Evolutionary conservation across 2,797 vertebrate species (phyloP).

Genomic region (Falco concolor): DNA sequence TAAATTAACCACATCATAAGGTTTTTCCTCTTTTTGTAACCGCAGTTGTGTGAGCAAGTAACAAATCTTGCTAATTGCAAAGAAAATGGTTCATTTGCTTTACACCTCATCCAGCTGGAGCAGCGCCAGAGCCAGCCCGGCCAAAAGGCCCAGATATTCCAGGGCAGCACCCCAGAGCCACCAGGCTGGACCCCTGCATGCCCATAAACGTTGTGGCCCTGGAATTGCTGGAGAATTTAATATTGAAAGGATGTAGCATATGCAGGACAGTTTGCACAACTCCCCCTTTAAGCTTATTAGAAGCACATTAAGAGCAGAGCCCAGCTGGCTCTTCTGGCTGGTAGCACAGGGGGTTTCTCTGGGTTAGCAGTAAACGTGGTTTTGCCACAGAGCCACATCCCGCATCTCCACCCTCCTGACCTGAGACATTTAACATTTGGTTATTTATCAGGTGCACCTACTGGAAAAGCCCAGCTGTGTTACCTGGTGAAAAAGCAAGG

Average conservation of each 20-base stretch:
- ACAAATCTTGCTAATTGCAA: conserved; percentile 23
- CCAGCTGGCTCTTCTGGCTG: conserved; percentile 20
- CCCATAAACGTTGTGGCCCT: accelerated
- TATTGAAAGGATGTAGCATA: neutral
- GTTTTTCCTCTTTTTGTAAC: neutral
- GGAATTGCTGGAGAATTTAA: neutral
- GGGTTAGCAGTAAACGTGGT: neutral
- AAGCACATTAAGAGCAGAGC: neutral
- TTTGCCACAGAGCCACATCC: neutral
- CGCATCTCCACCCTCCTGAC: neutral
- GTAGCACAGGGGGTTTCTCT: neutral
- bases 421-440: neutral
- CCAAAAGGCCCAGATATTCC: neutral
- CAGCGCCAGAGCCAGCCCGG: neutral
- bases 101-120: neutral
- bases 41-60: neutral
- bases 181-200: neutral
- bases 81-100: neutral
- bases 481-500: neutral
- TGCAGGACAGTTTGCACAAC: neutral
- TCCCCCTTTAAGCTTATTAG: conserved; percentile 27
- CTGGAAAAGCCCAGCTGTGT: neutral
- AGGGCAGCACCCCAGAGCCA: neutral
- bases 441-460: neutral
- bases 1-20: conserved; percentile 7